Evolutionary conservation across 2,113 vertebrate genomes (phyloP).

Genomic region (Antechinus stuartii): DNA sequence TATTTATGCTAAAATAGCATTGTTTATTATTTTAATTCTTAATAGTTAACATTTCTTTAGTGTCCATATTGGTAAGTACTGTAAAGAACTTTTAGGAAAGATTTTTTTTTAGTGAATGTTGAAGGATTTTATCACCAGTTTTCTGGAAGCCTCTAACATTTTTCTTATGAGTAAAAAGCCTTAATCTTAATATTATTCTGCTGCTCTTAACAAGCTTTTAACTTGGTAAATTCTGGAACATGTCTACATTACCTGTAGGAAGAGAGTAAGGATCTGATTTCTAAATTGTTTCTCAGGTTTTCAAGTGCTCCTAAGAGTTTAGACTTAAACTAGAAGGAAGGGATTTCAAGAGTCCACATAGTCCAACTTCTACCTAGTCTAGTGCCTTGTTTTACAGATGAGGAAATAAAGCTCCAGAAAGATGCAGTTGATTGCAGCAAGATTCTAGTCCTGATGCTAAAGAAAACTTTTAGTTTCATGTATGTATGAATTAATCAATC

Average conservation of each 20-base stretch:
- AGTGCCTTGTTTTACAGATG: background rate
- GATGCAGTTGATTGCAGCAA: background rate
- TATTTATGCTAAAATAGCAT: slow-evolving; percentile 47
- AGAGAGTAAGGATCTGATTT: background rate
- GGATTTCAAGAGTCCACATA: background rate
- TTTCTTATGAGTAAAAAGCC: background rate
- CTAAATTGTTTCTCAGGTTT: background rate
- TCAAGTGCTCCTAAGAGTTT: too few relatives aligned
- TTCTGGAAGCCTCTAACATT: slow-evolving; percentile 9
- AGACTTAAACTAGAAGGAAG: background rate
- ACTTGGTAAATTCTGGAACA: background rate
- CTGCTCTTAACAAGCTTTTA: background rate
- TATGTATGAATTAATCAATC: background rate
- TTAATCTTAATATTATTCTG: slow-evolving; percentile 38
- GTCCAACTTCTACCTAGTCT: background rate
- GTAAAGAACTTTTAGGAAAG: slow-evolving; percentile 41
- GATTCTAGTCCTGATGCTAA: background rate
- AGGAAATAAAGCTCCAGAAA: background rate
- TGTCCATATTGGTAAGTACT: background rate
- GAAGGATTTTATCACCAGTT: slow-evolving; percentile 26
- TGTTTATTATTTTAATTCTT: slow-evolving; percentile 11
- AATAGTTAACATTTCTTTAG: slow-evolving; percentile 36
- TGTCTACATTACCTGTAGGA: background rate
- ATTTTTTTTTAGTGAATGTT: slow-evolving; percentile 34
- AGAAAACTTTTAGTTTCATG: background rate